Base-by-base conservation (phyloP, 1,140 invertebrate species). In the Latrodectus geometricus region DNA sequence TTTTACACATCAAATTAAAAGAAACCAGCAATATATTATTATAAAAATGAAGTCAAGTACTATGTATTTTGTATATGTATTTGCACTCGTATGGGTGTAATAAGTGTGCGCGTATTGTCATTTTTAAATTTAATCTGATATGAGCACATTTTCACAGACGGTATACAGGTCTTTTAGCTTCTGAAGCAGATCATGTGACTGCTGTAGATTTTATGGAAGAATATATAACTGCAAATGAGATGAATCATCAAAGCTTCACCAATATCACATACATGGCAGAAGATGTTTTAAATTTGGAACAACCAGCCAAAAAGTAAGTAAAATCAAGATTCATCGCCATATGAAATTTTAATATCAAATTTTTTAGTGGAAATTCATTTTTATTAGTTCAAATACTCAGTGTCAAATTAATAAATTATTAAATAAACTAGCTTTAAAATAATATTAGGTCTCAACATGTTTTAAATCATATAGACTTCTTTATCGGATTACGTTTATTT, bases 201-300 rank as follows among this genome's bases (percentile, higher is more conserved):
- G 92, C 93, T 12, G 92, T 93, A 0, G 93, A 94, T 89, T 94
- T 94, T 89, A 93, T 94, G 89, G 92, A 93, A 80, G 90, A 91
- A 8, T 94, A 94, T 88, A 91, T 93, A 12, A 89, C 92, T 17
- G 91, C 92, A 83, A 94, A 94, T 88, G 89, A 91, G 74, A 89
- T 91, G 82, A 75, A 83, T 1, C 93, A 94, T 88, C 84, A 89
- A 7, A 90, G 92, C 83, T 88, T 91, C 61, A 83, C 86, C 8
- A 93, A 94, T 88, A 91, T 93, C 76, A 90, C 90, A 15, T 94
- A 92, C 89, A 88, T 91, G 76, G 91, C 91, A 69, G 91, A 91
- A 52, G 93, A 94, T 90, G 93, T 93, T 17, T 92, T 92, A 0
- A 90, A 92, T 86, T 89, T 93, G n/a, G 88, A 92, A 56, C 88